phyloP scores from a whole-genome alignment of 1,140 invertebrate species.

The Archivesica marissinica region DNA sequence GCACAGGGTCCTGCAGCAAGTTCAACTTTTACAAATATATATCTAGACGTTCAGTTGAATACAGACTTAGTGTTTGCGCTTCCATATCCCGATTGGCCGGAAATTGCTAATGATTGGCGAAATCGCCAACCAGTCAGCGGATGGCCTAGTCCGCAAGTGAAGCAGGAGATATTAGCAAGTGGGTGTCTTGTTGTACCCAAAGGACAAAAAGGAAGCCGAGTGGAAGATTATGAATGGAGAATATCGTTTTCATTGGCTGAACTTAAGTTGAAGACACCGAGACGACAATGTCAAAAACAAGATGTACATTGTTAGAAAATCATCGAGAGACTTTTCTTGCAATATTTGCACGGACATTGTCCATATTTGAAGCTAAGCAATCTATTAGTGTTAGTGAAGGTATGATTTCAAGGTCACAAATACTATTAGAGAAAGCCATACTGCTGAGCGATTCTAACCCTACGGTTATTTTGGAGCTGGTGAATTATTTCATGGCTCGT shows the following conservation, averaged over 20 bases:
- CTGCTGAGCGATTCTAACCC: not conserved
- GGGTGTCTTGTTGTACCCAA: slow-evolving; percentile 3
- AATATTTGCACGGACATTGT: not conserved
- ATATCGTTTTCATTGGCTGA: slow-evolving; percentile 24
- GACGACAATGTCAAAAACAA: not conserved
- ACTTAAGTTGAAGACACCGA: slow-evolving; percentile 3
- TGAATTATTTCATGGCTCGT: not conserved
- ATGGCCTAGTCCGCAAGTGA: not conserved
- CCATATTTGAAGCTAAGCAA: not conserved
- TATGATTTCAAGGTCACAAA: not conserved
- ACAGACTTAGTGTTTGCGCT: slow-evolving; percentile 5
- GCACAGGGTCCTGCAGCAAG: slow-evolving; percentile 5
- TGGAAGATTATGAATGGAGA: slow-evolving; percentile 24
- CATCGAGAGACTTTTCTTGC: not conserved
- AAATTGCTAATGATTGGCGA: not conserved
- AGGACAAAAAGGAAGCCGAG: slow-evolving; percentile 1
- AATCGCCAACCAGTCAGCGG: not conserved
- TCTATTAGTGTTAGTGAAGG: not conserved
- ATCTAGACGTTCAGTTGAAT: slow-evolving; percentile 8
- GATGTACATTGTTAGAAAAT: not conserved
- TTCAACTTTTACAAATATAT: slow-evolving; percentile 10
- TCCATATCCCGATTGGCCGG: not conserved
- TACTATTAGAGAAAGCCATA: not conserved
- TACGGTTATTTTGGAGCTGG: not conserved
- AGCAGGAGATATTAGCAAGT: not conserved